A percentile compares a stretch with the other conserved stretches of the same genome.
phyloP scores from a whole-genome alignment of 2,113 vertebrate species.

The Lota lota region DNA sequence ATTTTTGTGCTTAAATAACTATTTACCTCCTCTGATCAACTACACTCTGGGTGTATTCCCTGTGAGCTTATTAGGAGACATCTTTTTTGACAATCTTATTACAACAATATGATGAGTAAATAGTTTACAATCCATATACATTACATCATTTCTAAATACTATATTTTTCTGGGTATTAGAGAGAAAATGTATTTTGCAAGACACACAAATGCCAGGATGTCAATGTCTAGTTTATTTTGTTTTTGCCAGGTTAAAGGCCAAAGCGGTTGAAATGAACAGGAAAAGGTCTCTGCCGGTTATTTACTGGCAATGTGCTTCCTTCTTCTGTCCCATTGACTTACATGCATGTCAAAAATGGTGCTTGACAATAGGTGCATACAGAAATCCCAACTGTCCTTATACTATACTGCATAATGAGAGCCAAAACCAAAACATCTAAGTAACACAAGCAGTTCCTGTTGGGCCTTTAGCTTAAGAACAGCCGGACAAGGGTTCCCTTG shows the following conservation, averaged over 20 bases:
- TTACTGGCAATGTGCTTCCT: conserved; percentile 34
- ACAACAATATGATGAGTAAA: too few relatives aligned
- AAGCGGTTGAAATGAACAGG: conserved; percentile 56
- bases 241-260: conserved; percentile 50
- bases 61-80: too few relatives aligned
- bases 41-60: too few relatives aligned
- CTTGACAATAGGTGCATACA: background rate
- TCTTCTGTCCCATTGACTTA: background rate
- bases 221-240: conserved; percentile 13
- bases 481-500: conserved; percentile 64
- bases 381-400: conserved; percentile 11
- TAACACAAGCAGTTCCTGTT: conserved; percentile 33
- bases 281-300: conserved; percentile 39
- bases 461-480: conserved; percentile 43
- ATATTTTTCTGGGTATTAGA: too few relatives aligned
- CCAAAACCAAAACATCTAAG: conserved; percentile 20
- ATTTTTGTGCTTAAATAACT: too few relatives aligned
- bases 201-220: background rate
- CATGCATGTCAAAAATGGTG: conserved; percentile 2
- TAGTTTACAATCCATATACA: too few relatives aligned
- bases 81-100: too few relatives aligned
- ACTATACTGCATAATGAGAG: conserved; percentile 1
- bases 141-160: too few relatives aligned
- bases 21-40: too few relatives aligned
- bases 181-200: too few relatives aligned